Evolutionary conservation across 1,140 invertebrate species (phyloP), one percentile per base, ranked within the genome.

Genomic region (Frieseomelitta varia): DNA sequence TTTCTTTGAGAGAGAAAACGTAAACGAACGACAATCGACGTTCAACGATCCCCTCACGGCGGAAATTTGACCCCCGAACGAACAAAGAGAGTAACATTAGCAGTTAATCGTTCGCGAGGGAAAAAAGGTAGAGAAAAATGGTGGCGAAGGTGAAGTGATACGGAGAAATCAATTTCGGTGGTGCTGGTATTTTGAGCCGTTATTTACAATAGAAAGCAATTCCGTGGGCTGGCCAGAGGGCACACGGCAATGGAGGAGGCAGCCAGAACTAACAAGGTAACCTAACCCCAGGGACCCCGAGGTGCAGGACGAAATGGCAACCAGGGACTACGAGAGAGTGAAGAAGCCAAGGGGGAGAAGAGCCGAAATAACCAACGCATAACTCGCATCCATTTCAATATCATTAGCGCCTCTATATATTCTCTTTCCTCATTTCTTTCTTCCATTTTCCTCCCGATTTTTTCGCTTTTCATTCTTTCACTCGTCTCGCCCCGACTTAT

Each of bases 241-340:
- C 89, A 91, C 65, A 74, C 85, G 85, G 88, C 84, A 90, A 90
- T 90, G 84, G 82, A 90, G 87, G 85, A 90, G 87, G 85, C 89
- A 86, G 91, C 89, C 90, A 88, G 91, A 91, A 90, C 90, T 92
- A 92, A 92, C 91, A 92, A 91, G 91, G 88, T 90, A 92, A 92
- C 91, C 85, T 83, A 91, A 90, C 87, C 88, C 88, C 88, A 81
- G 84, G 79, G 88, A 90, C 86, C 79, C 69, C 53, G 56, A 85
- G 79, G 63, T 55, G 61, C 63, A 65, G 58, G 86, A 58, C 65
- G 86, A 76, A 78, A 61, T 73, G 75, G 83, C 39, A 65, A 74
- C 63, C 75, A 68, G 84, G 71, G 77, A 81, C 69, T 77, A 56
- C 55, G 65, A 63, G 75, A 63, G 75, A 68, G 67, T 55, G 79